Conservation (phyloP, 2,797 vertebrate genomes). For the Chaetodon trifasciatus region DNA sequence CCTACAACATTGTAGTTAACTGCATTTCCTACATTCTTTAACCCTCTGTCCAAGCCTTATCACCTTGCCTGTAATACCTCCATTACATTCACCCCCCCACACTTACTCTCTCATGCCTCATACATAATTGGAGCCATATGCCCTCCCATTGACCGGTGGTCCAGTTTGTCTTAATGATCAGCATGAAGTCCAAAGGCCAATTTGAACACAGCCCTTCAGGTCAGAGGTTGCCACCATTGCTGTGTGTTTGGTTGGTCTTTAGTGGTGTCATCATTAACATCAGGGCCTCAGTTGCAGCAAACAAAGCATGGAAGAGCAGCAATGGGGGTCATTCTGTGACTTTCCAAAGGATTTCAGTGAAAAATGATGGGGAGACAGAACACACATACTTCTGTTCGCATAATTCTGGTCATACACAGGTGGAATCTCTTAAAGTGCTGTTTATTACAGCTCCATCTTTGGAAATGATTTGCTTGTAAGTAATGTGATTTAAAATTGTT, state of each 20-base stretch:
- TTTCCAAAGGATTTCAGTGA: background rate
- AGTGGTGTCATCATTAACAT: slow-evolving; percentile 68
- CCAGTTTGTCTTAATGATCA: slow-evolving; percentile 64
- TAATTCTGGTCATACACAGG: too few species aligned
- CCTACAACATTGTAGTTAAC: background rate
- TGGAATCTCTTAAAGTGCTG: too few species aligned
- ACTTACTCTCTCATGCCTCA: background rate
- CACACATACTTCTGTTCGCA: background rate
- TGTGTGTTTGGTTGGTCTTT: slow-evolving; percentile 75
- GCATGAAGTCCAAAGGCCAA: slow-evolving; percentile 71
- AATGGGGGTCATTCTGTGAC: background rate
- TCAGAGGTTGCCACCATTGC: slow-evolving; percentile 75
- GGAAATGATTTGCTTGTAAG: too few species aligned
- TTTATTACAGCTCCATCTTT: too few species aligned
- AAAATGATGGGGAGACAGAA: background rate
- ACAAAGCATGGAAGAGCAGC: background rate
- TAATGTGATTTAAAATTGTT: too few species aligned
- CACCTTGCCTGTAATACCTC: background rate
- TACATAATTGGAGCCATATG: slow-evolving; percentile 16
- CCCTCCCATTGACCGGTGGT: slow-evolving; percentile 27
- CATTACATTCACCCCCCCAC: background rate
- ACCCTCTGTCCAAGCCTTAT: background rate
- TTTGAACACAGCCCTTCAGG: slow-evolving; percentile 67
- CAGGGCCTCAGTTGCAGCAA: background rate
- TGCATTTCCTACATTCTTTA: background rate